Evolutionary conservation across 2,113 vertebrate genomes (phyloP).

Genomic region (Neofelis nebulosa): DNA sequence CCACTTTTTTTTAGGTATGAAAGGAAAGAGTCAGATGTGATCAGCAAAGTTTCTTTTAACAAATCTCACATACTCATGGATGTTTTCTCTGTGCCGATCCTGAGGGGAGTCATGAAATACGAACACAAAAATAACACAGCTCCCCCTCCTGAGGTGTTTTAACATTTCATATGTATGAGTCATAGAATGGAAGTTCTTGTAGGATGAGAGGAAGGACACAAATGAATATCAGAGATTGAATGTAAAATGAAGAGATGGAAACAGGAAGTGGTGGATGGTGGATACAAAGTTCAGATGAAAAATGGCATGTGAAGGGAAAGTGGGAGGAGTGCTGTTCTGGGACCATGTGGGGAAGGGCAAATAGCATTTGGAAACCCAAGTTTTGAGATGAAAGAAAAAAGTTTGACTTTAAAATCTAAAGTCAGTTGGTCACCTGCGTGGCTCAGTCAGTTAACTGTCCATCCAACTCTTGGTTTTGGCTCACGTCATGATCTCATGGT

Average conservation of each 20-base stretch:
- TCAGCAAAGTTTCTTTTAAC: not conserved
- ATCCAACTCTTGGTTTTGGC: too few relatives aligned
- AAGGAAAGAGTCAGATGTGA: not conserved
- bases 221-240: not conserved
- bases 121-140: not conserved
- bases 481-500: too few relatives aligned
- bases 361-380: not conserved
- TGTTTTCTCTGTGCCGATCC: not conserved
- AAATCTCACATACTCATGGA: not conserved
- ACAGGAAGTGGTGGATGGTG: not conserved
- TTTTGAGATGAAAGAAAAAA: not conserved
- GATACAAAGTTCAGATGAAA: too few relatives aligned
- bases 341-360: not conserved
- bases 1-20: not conserved
- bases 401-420: not conserved
- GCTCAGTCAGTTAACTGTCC: too few relatives aligned
- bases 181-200: not conserved
- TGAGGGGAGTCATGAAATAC: not conserved
- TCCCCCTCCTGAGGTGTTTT: not conserved
- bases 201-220: not conserved
- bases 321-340: not conserved
- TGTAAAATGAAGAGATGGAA: not conserved
- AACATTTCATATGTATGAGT: not conserved
- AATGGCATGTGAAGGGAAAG: too few relatives aligned
- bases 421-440: not conserved